Evolutionary conservation across 2,888 invertebrate species (phyloP), one percentile per base, ranked within the genome.

Genomic region (Euspilapteryx auroguttella): DNA sequence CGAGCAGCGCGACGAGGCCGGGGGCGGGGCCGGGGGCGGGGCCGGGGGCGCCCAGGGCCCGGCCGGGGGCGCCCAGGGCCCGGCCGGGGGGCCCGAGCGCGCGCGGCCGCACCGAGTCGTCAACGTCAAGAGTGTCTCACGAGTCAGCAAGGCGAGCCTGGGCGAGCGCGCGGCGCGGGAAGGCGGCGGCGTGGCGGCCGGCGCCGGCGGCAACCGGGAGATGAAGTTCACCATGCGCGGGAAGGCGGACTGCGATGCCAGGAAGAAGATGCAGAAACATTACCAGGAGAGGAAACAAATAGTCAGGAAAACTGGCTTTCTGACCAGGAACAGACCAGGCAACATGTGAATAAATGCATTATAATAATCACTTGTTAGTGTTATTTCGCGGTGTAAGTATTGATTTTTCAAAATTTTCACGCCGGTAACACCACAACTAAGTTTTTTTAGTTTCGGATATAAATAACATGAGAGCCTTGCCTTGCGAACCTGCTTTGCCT

Each of bases 211-310:
- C 24, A 90, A 86, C 51, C 79, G 84, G 29, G 87, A 90, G 65
- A 89, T 92, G 86, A 86, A 85, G 12, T 93, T 91, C 45, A 77
- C 78, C 3, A 78, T 85, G 42, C 66, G 76, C 38, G 79, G 79
- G 37, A 71, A 79, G 36, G 58, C 68, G 10, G 73, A 80, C 34
- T 65, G 63, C 1, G 77, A 77, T 21, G 78, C 65, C 37, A 71
- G 79, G 12, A 81, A 81, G 38, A 80, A 80, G 41, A 81, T 79
- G 49, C 81, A 79, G 36, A 82, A 79, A 42, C 87, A 87, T 45
- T 78, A 81, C 32, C 81, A 85, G 45, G 88, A 89, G 46, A 75
- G 88, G 15, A 85, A 81, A 47, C 78, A 81, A 42, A 55, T 87
- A 21, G 79, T 85, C 1, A 52, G 75, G 34, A 53, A 47, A 50